phyloP scores from a whole-genome alignment of 2,888 invertebrate species.

The Pristionchus arcanus region DNA sequence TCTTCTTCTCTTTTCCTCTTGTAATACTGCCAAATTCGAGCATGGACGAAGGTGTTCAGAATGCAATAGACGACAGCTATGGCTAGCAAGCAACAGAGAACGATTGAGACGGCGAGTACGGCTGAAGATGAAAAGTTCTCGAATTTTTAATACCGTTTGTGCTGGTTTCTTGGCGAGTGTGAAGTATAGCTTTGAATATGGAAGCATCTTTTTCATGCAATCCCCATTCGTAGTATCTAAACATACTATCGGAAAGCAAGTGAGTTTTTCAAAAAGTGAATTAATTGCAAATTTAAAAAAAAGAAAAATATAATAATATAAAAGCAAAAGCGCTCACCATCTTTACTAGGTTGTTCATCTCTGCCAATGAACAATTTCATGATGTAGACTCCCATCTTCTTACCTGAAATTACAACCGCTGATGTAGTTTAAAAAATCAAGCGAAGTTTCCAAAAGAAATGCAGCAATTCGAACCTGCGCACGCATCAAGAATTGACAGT shows the following conservation, averaged over 20 bases:
- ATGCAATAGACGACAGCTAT: background rate
- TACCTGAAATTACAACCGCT: background rate
- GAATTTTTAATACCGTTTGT: too few species aligned
- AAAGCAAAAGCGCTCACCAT: too few species aligned
- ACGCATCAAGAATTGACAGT: background rate
- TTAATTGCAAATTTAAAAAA: background rate
- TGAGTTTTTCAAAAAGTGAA: background rate
- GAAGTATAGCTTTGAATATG: background rate
- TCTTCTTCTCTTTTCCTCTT: slow-evolving; percentile 25
- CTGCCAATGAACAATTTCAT: background rate
- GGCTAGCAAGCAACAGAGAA: background rate
- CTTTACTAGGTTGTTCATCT: background rate
- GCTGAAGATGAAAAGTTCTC: background rate
- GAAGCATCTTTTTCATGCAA: too few species aligned
- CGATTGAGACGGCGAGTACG: background rate
- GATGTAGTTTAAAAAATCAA: background rate
- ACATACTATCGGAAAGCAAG: background rate
- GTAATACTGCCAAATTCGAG: slow-evolving; percentile 26
- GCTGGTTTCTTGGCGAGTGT: background rate
- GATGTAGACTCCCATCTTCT: background rate
- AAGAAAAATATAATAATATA: background rate
- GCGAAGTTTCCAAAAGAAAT: background rate
- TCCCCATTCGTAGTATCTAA: too few species aligned
- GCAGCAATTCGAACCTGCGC: background rate
- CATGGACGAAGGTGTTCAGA: background rate